Evolutionary conservation across 2,797 vertebrate genomes (phyloP), one percentile per base, ranked within the genome.

Genomic region (Typhlichthys subterraneus): DNA sequence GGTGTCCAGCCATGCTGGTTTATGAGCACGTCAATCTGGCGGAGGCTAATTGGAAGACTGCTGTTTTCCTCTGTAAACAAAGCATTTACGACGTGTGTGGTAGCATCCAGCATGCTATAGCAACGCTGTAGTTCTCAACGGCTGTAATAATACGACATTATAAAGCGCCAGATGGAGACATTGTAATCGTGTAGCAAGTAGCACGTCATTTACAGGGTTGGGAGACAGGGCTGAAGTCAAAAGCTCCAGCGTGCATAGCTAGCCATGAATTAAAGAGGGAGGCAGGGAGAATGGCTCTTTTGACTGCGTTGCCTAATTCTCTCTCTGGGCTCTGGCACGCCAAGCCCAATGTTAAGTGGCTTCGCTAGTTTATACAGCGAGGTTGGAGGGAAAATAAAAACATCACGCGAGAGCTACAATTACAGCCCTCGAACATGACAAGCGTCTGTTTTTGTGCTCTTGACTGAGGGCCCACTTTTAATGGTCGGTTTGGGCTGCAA

Each of bases 321-420:
- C 73, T 85, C 77, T 84, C 72, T 73, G 80, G 79, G 84, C 72
- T 88, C 85, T 88, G 90, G 89, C 88, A 88, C 83, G 81, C 83
- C 85, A 74, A 86, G 83, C 85, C 85, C 76, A 45, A 81, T 87
- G 91, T 93, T 92, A 92, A 92, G 91, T 90, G 91, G 92, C 90
- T 93, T 92, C 86, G 90, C 89, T 80, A 93, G 93, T 92, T 93
- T 92, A 91, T 91, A 84, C 90, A 91, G 81, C 85, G 91, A 93
- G 93, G 92, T 93, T 91, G 89, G 91, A 86, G 91, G 87, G 90
- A 92, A 91, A 93, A 93, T 91, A 90, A 90, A 93, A 92, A 92
- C 92, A 92, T 90, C 89, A 91, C 87, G 85, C 75, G 61, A 89
- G 87, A 89, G 82, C 86, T 92, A 86, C 89, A 91, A 93, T 93